phyloP scores from a whole-genome alignment of 2,797 vertebrate genomes.

The Oryzias dopingdopingensis region DNA sequence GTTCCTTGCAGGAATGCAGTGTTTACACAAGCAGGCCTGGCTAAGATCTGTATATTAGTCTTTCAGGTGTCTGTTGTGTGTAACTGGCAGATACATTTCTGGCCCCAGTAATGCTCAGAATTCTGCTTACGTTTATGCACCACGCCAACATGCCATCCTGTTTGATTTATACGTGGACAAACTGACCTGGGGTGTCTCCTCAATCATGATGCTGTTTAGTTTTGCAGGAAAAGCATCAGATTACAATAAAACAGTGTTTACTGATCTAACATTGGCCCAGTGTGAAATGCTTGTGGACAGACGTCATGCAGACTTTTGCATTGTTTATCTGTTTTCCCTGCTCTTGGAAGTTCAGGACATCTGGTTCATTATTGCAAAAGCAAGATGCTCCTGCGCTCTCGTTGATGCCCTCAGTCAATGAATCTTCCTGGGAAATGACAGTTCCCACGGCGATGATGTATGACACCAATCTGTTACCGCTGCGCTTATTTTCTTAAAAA shows the following conservation, averaged over 20 bases:
- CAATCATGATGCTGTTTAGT: constrained; percentile 3
- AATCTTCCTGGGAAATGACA: constrained; percentile 34
- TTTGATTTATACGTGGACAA: constrained; percentile 19
- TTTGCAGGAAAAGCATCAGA: neutral
- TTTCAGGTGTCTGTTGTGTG: constrained; percentile 65
- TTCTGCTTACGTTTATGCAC: constrained; percentile 7
- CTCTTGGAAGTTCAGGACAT: neutral
- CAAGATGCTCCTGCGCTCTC: neutral
- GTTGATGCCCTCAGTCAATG: constrained; percentile 13
- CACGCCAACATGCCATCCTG: constrained; percentile 1
- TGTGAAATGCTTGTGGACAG: neutral
- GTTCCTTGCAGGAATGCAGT: constrained; percentile 60
- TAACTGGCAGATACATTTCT: constrained; percentile 26
- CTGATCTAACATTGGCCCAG: neutral
- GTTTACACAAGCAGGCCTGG: constrained; percentile 66
- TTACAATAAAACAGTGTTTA: neutral
- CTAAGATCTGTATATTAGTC: constrained; percentile 44
- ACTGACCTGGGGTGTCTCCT: neutral
- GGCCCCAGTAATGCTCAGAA: constrained; percentile 5
- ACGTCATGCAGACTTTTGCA: too few species aligned
- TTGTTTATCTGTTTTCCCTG: too few species aligned
- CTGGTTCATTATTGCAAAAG: neutral
- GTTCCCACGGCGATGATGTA: constrained; percentile 43
- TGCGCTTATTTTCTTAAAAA: constrained; percentile 44
- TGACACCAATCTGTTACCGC: constrained; percentile 43